Evolutionary conservation across 2,797 vertebrate species (phyloP), one percentile per base, ranked within the genome.

Genomic region (Rhabdomys pumilio): DNA sequence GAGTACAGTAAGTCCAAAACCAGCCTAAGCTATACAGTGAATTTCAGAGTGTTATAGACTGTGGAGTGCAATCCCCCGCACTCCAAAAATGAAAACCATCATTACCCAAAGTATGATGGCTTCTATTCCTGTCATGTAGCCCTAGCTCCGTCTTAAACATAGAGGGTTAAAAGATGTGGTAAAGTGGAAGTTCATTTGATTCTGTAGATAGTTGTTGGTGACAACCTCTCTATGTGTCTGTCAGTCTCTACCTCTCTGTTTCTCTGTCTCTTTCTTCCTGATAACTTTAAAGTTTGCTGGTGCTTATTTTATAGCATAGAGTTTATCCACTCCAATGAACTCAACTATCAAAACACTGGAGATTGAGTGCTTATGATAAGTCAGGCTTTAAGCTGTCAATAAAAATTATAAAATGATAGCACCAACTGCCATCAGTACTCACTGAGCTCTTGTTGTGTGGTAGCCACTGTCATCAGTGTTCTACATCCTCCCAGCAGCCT

Each of bases 271-370:
- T 73, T 12, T 41, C 17, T 55, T 6, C 38, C 38, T 19, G 9
- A 20, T n/a, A 44, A 93, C 73, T 83, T 44, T 65, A 84, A 93
- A 96, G 63, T 53, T 55, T 93, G 57, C 50, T 67, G 17, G n/a
- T 47, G 61, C 57, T 82, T 79, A 67, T 57, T 55, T 93, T 63
- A 91, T 50, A 22, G 7, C 17, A 13, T 50, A 5, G 22, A n/a
- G n/a, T 63, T 89, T 77, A 59, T 63, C 82, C 13, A 89, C 50
- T 22, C 26, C 55, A 91, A 15, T 87, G 55, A 72, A 8, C 55
- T 44, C 90, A 84, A 41, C 11, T 59, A 73, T 65, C 31, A n/a
- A 75, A 89, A 81, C 77, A 73, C 29, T 22, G 3, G 69, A 80
- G 12, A 83, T 12, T 5, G 3, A 89, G 50, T 77, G 3, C 38